Evolutionary conservation across 2,888 invertebrate species (phyloP), one percentile per base, ranked within the genome.

Genomic region (Ceratothoa steindachneri): DNA sequence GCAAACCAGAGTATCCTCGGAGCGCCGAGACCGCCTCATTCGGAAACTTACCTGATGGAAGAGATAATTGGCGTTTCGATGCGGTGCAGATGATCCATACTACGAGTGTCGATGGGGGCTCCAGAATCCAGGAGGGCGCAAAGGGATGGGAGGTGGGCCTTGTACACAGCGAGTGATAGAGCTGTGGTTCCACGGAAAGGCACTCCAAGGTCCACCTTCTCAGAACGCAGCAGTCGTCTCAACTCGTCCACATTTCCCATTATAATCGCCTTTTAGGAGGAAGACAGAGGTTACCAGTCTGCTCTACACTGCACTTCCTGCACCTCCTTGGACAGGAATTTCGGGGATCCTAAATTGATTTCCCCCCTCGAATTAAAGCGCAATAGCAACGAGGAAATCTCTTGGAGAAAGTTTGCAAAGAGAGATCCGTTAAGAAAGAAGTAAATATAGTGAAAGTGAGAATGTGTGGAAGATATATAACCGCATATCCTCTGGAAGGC

Each of bases 161-260:
- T 22, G 69, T 77, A 77, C 9, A 77, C 73, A 2, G 77, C 73
- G 9, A 77, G 71, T 15, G 77, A 77, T 2, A 77, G 69, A 24
- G 77, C 77, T 1, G 77, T 77, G 30, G 73, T 71, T 2, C 77
- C 77, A 3, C 77, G 27, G 7, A 77, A 51, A 7, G 73, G 71
- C 3, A 19, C 7, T 2, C 73, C 71, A 15, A 77, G 53, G 41
- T 77, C 77, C 19, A 77, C 24, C 12, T 24, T 24, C 2, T 60
- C 12, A 12, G 2, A 2, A 24, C 27, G 19, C 24, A 60, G 24
- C 60, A 60, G 24, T 60, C 27, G 60, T 24, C 24, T 60, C 22
- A 60, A 24, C 22, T 60, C 22, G 12, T 60, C 60, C 12, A 60
- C 60, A 60, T 60, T 24, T n/a, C 24, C 60, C 60, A 60, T 60